Evolutionary conservation across 53 echinoderm and acorn worm species (phyloP), one percentile per base, ranked within the genome.

Genomic region (Zoroaster sp.): DNA sequence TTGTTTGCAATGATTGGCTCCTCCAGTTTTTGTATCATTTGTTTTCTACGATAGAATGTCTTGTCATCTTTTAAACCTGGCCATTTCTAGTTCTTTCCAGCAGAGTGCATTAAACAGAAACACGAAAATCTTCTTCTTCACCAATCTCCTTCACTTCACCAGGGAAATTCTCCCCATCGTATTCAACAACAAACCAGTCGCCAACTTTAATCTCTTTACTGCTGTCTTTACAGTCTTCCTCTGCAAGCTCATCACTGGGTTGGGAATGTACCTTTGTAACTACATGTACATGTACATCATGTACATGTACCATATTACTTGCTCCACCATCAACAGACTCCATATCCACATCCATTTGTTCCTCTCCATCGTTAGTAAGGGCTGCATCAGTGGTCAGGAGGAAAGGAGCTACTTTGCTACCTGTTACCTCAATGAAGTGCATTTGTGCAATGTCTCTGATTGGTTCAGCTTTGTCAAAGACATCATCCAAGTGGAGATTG

Each of bases 71-170:
- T 69, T 18, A 71, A 53, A 20, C 30, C 3, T 53, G 92, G 88
- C 88, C 74, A 91, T 41, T 91, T 92, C 92, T 80, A 92, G 66
- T 88, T 87, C 30, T 87, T 35, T 30, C 85, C 75, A 32, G 91
- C 69, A 40, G 18, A 15, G 46, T 91, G 87, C 79, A 91, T 91
- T 3, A n/a, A n/a, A 87, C 91, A 41, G 75, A 76, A 28, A 91
- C 72, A 36, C 87, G 52, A 31, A 75, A 91, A 63, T 90, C 90
- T 37, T 54, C 65, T 34, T 17, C 53, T 38, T 80, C 81, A 40
- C 83, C 69, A 74, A 87, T 87, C 66, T 88, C 77, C 25, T 59
- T 88, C 31, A 77, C 70, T 36, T 77, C 88, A 1, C 77, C 88
- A 20, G 88, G 77, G 65, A 44, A 88, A n/a, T 47, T 28, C 28